phyloP scores from a whole-genome alignment of 23 tunicate genomes.

The Ascidia mentula region DNA sequence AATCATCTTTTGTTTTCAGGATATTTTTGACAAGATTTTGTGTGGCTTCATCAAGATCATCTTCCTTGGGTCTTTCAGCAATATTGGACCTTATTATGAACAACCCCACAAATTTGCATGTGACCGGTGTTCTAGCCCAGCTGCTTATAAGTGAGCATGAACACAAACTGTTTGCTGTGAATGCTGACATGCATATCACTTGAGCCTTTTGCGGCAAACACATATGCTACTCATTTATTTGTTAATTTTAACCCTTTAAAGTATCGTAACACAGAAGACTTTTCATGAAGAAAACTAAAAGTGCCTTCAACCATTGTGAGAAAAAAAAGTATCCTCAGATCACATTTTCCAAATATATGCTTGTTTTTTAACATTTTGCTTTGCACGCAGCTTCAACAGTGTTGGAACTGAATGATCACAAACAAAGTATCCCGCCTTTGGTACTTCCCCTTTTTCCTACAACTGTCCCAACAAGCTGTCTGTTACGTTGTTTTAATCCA shows the following conservation, averaged over 20 bases:
- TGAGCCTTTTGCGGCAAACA: no score
- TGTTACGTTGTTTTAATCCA: background rate
- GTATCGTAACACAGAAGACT: no score
- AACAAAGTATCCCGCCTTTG: slow-evolving; percentile 24
- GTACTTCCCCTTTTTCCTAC: slow-evolving; percentile 28
- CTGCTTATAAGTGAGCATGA: slow-evolving; percentile 41
- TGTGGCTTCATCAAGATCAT: slow-evolving; percentile 15
- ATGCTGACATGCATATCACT: no score
- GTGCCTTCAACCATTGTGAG: no score
- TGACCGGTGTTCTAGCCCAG: slow-evolving; percentile 31
- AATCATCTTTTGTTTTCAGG: slow-evolving; percentile 14
- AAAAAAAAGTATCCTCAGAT: no score
- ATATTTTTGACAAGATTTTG: slow-evolving; percentile 41
- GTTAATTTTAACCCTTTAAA: no score
- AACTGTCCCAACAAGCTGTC: slow-evolving; percentile 25
- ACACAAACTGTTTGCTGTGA: no score
- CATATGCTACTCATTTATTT: no score
- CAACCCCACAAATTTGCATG: slow-evolving; percentile 32
- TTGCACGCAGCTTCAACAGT: slow-evolving; percentile 8
- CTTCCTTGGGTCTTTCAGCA: background rate
- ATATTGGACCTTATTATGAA: background rate
- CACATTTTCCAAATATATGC: no score
- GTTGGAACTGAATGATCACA: slow-evolving; percentile 33
- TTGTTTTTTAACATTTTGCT: no score
- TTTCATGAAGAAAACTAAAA: no score